Evolutionary conservation across 2,113 vertebrate species (phyloP).

Genomic region (Neopipo cinnamomea): DNA sequence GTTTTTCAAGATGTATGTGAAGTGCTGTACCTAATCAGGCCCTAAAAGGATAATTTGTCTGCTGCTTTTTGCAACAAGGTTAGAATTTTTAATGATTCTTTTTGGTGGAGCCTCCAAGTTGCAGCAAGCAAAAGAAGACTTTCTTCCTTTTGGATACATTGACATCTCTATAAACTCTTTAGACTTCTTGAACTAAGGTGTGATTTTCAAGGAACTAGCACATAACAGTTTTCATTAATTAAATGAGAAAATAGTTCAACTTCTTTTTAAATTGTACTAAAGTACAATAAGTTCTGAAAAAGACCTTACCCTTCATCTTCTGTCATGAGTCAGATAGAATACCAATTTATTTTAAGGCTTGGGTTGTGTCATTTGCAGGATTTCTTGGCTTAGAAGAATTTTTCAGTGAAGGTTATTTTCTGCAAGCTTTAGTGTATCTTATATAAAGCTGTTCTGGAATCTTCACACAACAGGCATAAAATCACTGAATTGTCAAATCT

Average conservation of each 20-base stretch:
- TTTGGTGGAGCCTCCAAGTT: background rate
- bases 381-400: background rate
- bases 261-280: background rate
- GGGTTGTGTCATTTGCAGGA: background rate
- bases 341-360: background rate
- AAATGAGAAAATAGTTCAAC: background rate
- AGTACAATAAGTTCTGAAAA: background rate
- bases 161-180: background rate
- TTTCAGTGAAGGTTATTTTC: background rate
- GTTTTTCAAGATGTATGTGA: background rate
- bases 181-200: background rate
- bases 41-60: constrained; percentile 2
- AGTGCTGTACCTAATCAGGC: constrained; percentile 32
- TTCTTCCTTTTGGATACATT: constrained; percentile 3
- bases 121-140: background rate
- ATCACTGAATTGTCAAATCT: background rate
- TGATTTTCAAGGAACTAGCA: constrained; percentile 25
- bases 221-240: constrained; percentile 26
- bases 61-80: background rate
- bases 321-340: background rate
- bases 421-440: background rate
- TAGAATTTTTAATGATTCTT: constrained; percentile 50
- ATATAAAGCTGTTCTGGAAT: background rate
- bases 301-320: background rate
- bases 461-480: background rate